These are phyloP conservation scores for Drosophila pseudotakahashii DNA, from an alignment of 2,888 invertebrate species.

Conservation along the genomic window DNA sequence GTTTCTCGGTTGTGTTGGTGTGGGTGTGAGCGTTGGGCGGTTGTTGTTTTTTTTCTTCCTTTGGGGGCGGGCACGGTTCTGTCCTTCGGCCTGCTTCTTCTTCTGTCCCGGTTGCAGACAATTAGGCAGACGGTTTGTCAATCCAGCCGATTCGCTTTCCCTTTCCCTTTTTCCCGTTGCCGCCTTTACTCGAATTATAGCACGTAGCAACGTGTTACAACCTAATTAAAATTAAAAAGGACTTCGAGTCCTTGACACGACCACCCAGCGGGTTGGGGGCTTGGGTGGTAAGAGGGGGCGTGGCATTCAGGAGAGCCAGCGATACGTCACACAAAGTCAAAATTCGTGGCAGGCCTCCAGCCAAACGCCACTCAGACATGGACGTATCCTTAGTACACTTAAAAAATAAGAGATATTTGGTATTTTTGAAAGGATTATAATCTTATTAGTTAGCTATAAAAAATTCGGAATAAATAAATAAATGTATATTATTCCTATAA, in stretches of 20 bases:
- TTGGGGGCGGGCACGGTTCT: not conserved
- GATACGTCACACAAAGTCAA: conserved; percentile 65
- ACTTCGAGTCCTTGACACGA: conserved; percentile 76
- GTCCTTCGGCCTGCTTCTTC: conserved; percentile 15
- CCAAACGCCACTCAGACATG: conserved; percentile 74
- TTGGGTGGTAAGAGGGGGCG: not conserved
- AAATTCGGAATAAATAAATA: too few relatives aligned
- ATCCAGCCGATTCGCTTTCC: conserved; percentile 20
- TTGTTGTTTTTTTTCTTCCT: not conserved
- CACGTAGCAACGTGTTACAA: conserved; percentile 76
- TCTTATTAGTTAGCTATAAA: too few relatives aligned
- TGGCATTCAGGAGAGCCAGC: conserved; percentile 33
- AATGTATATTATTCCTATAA: too few relatives aligned
- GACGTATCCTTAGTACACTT: conserved; percentile 17
- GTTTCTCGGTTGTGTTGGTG: not conserved
- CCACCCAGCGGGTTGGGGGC: conserved; percentile 40
- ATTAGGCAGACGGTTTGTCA: conserved; percentile 55
- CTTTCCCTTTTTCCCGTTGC: conserved; percentile 17
- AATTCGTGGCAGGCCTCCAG: conserved; percentile 73
- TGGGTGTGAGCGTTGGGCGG: not conserved
- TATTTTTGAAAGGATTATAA: too few relatives aligned
- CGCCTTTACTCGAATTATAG: conserved; percentile 51
- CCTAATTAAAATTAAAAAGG: conserved; percentile 75
- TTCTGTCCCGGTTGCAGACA: conserved; percentile 54
- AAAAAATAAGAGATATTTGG: not conserved